Evolutionary conservation across 2,113 vertebrate species (phyloP), one percentile per base, ranked within the genome.

Genomic region (Saguinus imperator): DNA sequence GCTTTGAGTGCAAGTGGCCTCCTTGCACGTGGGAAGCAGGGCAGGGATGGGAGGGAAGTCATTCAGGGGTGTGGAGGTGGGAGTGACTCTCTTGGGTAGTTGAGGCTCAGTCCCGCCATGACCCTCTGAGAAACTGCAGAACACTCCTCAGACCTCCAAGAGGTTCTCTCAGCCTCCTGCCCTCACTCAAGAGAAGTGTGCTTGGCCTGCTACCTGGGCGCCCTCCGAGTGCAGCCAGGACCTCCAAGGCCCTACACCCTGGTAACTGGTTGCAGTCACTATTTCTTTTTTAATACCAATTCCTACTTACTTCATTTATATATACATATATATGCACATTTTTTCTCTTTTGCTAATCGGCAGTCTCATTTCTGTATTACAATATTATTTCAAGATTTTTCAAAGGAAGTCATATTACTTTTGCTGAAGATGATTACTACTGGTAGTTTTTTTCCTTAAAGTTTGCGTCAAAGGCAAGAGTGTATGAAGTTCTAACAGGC

Each of bases 361-460:
- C 29, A 77, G 32, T 55, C 25, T 70, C 7, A 4, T 85, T 18
- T 58, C 37, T 45, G 68, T 70, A 58, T 55, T 90, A 68, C 68
- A 55, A 68, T 85, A 70, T 18, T 37, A 23, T 17, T 84, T 80
- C 58, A 70, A 13, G 37, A 21, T 23, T 45, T 89, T 58, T 55
- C 29, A 45, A 68, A 57, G 45, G 57, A 21, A 43, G 23, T 55
- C 27, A 5, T 81, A 50, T 29, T 17, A 32, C 85, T 85, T 90
- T 90, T 68, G 68, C 18, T 85, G 45, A 85, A 84, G 29, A 57
- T 57, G 50, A 77, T 85, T 94, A 37, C 70, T 12, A 48, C 18
- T 32, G 72, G 45, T 32, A 40, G 3, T 61, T 75, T 94, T 94
- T 73, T 14, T 8, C 32, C 23, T 45, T 32, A 72, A 48, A 82